A percentile compares a stretch with the other conserved stretches of the same genome.
Conservation (phyloP, 1,140 invertebrate species). For the Drosophila miranda region DNA sequence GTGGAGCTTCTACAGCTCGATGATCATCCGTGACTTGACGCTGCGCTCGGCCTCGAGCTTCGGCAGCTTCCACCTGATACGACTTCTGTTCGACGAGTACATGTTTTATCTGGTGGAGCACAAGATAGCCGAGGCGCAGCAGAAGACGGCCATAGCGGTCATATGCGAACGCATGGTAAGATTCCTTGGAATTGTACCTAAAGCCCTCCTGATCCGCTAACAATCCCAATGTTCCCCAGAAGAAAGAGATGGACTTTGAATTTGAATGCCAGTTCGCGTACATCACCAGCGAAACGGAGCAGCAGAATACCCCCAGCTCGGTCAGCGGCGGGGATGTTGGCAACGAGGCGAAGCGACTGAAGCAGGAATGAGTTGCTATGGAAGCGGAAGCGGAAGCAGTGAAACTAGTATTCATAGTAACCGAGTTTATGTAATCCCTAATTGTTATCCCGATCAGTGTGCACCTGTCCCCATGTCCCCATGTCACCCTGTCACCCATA, state of each 20-base stretch:
- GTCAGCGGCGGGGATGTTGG: conserved; percentile 33
- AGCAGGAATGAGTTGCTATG: conserved; percentile 72
- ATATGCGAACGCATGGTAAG: conserved; percentile 85
- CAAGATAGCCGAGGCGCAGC: conserved; percentile 95
- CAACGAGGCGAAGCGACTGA: conserved; percentile 72
- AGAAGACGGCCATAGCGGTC: conserved; percentile 96
- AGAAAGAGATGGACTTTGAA: conserved; percentile 79
- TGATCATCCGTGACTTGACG: conserved; percentile 97
- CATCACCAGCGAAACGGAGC: conserved; percentile 69
- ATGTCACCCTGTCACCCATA: conserved; percentile 14
- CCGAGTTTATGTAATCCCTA: conserved; percentile 35
- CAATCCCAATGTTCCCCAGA: conserved; percentile 49
- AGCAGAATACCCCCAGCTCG: conserved; percentile 48
- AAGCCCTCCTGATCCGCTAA: conserved; percentile 5
- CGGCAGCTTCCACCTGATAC: conserved; percentile 99
- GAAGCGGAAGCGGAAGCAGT: neutral
- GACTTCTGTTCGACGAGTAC: conserved; percentile 98
- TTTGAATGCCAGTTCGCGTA: conserved; percentile 80
- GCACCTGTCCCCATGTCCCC: conserved; percentile 19
- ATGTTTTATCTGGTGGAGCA: conserved; percentile 99
- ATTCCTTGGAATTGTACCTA: neutral
- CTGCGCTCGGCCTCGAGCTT: conserved; percentile 98
- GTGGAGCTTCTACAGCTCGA: conserved; percentile 99
- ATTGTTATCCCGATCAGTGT: conserved; percentile 22
- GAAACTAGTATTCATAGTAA: conserved; percentile 24